Conservation (phyloP, 2,113 vertebrate species). For the Misgurnus anguillicaudatus region DNA sequence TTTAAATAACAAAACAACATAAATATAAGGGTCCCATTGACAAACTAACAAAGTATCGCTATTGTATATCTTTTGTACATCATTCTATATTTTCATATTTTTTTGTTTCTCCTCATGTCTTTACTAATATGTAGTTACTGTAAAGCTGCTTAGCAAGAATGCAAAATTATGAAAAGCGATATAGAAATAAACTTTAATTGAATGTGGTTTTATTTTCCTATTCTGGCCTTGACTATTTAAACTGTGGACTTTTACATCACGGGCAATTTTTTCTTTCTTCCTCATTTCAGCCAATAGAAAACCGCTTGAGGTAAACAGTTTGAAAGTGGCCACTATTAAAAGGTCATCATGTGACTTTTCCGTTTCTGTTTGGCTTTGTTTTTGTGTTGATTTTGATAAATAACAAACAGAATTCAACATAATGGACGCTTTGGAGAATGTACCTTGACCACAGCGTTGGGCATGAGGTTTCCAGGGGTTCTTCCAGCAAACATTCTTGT, state of each 20-base stretch:
- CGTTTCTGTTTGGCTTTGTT: slow-evolving; percentile 7
- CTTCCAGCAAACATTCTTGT: background rate
- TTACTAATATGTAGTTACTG: too few relatives aligned
- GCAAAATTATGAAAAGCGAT: too few relatives aligned
- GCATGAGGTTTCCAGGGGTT: slow-evolving; percentile 2
- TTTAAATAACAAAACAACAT: background rate
- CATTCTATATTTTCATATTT: too few relatives aligned
- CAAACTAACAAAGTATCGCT: too few relatives aligned
- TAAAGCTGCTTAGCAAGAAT: too few relatives aligned
- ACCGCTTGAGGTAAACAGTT: slow-evolving; percentile 14
- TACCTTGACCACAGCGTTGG: background rate
- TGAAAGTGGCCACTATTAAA: slow-evolving; percentile 4
- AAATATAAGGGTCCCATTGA: too few relatives aligned
- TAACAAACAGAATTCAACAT: background rate
- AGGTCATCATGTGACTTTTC: slow-evolving; percentile 21
- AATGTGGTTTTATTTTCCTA: too few relatives aligned
- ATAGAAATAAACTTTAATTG: too few relatives aligned
- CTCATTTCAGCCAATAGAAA: slow-evolving; percentile 13
- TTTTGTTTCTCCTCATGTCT: too few relatives aligned
- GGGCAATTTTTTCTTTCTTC: background rate
- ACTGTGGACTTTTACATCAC: slow-evolving; percentile 30
- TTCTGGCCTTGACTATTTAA: background rate
- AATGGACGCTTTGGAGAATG: background rate
- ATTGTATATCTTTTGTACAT: too few relatives aligned
- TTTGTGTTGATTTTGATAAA: background rate